Evolutionary conservation across 2,113 vertebrate species (phyloP).

Genomic region (Shinisaurus crocodilurus): DNA sequence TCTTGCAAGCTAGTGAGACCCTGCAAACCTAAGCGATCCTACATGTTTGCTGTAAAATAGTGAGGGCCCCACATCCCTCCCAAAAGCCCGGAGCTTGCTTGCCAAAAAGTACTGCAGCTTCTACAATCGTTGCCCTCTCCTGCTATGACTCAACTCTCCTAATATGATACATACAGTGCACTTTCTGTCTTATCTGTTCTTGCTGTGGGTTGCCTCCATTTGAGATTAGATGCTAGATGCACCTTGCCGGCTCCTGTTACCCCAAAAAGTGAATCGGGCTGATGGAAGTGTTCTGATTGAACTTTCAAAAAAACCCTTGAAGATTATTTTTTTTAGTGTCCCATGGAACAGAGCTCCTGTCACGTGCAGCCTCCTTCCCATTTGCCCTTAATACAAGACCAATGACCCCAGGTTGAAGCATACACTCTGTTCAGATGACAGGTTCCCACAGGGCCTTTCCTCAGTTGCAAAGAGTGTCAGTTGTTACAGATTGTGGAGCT

Average conservation of each 20-base stretch:
- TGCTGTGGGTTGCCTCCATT: slow-evolving; percentile 65
- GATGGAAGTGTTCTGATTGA: background rate
- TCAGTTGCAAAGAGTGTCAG: background rate
- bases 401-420: background rate
- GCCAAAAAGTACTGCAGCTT: background rate
- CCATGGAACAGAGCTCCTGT: background rate
- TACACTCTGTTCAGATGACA: background rate
- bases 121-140: background rate
- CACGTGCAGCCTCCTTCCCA: background rate
- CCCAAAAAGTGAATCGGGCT: too few relatives aligned
- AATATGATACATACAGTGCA: background rate
- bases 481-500: background rate
- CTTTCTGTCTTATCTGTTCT: slow-evolving; percentile 60
- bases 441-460: background rate
- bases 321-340: background rate
- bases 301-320: background rate
- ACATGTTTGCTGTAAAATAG: background rate
- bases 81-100: background rate
- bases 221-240: slow-evolving; percentile 27
- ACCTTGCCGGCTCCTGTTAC: background rate
- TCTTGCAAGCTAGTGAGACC: background rate
- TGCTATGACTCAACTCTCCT: background rate
- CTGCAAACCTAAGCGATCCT: background rate
- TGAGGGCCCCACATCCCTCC: background rate
- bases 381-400: background rate